Conservation (phyloP, 2,888 invertebrate genomes). For the Ganaspis brasiliensis region DNA sequence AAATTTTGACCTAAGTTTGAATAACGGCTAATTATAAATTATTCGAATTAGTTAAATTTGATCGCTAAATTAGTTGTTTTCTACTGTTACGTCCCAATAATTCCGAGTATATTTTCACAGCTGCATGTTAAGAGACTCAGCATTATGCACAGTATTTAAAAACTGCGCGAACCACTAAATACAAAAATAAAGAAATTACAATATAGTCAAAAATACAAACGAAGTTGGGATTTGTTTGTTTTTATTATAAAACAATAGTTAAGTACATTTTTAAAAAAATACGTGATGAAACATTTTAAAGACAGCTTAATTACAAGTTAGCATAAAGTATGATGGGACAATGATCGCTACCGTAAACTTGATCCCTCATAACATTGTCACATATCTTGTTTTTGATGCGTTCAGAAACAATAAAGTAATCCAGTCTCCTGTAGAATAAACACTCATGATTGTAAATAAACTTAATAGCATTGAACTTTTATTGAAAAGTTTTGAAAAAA, state of each 20-base stretch:
- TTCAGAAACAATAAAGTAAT: constrained; percentile 96
- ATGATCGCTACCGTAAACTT: constrained; percentile 97
- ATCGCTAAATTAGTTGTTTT: too few species aligned
- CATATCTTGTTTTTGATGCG: constrained; percentile 89
- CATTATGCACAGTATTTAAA: too few species aligned
- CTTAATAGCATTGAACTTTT: neutral
- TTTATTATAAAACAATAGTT: neutral
- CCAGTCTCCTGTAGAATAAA: constrained; percentile 88
- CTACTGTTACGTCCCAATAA: too few species aligned
- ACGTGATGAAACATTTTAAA: neutral
- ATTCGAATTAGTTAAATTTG: too few species aligned
- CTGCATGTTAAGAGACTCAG: too few species aligned
- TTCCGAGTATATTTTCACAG: too few species aligned
- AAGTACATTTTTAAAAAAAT: neutral
- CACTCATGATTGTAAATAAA: neutral
- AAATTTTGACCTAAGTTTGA: too few species aligned
- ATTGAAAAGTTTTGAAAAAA: constrained; percentile 16
- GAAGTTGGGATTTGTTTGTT: neutral
- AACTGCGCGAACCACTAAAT: too few species aligned
- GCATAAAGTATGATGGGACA: constrained; percentile 92
- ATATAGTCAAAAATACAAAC: too few species aligned
- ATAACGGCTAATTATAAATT: too few species aligned
- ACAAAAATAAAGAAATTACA: too few species aligned
- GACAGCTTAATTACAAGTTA: constrained; percentile 45
- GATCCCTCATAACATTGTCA: constrained; percentile 90